These are phyloP conservation scores for Digitonthophagus gazella DNA, from an alignment of 2,888 invertebrate species.

Conservation along the genomic window DNA sequence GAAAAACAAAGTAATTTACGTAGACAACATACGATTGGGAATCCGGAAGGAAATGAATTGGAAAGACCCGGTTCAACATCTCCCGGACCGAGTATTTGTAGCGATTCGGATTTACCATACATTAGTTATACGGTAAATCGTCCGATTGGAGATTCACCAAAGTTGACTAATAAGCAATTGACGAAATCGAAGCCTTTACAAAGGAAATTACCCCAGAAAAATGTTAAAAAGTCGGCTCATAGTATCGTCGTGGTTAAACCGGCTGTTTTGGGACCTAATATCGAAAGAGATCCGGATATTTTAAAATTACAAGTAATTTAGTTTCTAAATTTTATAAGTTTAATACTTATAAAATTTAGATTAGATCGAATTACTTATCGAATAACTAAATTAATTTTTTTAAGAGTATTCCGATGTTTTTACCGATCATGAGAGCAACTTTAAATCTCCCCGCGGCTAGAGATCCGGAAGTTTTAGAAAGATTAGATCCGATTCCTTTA, in stretches of 20 bases:
- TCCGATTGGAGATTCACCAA: conserved; percentile 90
- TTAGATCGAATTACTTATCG: not conserved
- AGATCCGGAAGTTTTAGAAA: conserved; percentile 85
- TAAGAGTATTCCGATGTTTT: conserved; percentile 83
- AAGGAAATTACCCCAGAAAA: conserved; percentile 50
- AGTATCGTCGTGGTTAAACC: conserved; percentile 83
- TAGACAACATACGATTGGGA: conserved; percentile 50
- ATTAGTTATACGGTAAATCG: conserved; percentile 88
- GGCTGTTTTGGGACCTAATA: conserved; percentile 58
- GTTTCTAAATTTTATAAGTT: not conserved
- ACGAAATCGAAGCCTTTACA: conserved; percentile 41
- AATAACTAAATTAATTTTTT: conserved; percentile 18
- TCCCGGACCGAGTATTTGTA: conserved; percentile 85
- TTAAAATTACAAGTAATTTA: conserved; percentile 52
- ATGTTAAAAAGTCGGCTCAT: conserved; percentile 57
- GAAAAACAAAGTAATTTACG: conserved; percentile 37
- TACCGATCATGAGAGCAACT: conserved; percentile 89
- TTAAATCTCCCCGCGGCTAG: conserved; percentile 80
- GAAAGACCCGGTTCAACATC: conserved; percentile 71
- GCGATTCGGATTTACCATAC: conserved; percentile 85
- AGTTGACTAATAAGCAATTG: conserved; percentile 64
- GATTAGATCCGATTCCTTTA: conserved; percentile 62
- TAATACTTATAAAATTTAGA: not conserved
- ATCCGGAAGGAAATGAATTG: conserved; percentile 42
- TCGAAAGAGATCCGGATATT: conserved; percentile 76